These are phyloP conservation scores for Melanotaenia nigrans DNA, from an alignment of 2,797 vertebrate species.

Conservation along the genomic window DNA sequence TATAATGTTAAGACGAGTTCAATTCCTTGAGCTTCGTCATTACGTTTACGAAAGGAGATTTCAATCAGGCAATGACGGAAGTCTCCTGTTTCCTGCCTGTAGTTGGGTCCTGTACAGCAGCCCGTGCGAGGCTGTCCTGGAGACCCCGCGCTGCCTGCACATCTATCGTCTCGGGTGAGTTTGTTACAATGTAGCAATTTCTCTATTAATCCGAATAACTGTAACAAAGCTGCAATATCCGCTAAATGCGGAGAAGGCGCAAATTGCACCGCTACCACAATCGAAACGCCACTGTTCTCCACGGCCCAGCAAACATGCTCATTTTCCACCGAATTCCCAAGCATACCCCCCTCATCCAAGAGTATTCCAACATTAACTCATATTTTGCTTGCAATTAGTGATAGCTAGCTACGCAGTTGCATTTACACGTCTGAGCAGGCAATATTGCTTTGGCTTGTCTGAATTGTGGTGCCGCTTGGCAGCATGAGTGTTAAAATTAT, in stretches of 20 bases:
- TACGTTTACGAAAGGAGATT: constrained; percentile 34
- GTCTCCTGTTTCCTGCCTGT: constrained; percentile 82
- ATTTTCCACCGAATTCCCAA: constrained; percentile 87
- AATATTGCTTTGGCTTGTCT: constrained; percentile 2
- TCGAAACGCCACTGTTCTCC: constrained; percentile 62
- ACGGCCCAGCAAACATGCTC: constrained; percentile 62
- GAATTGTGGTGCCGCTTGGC: constrained; percentile 24
- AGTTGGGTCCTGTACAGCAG: constrained; percentile 93
- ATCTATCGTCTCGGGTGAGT: constrained; percentile 99
- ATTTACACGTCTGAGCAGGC: constrained; percentile 43
- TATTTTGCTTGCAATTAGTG: constrained; percentile 81
- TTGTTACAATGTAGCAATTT: constrained; percentile 96
- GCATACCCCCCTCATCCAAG: constrained; percentile 87
- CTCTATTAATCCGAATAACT: constrained; percentile 90
- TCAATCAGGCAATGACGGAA: constrained; percentile 76
- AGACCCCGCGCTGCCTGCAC: constrained; percentile 98
- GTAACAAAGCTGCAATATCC: constrained; percentile 82
- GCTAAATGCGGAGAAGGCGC: constrained; percentile 57
- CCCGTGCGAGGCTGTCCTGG: constrained; percentile 97
- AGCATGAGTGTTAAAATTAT: constrained; percentile 41
- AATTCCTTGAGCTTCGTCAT: not conserved
- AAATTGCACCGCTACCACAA: constrained; percentile 55
- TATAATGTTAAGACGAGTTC: not conserved
- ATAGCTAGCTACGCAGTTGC: constrained; percentile 78
- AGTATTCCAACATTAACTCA: constrained; percentile 89